Evolutionary conservation across 2,888 invertebrate species (phyloP).

Genomic region (Charanyca ferruginea): DNA sequence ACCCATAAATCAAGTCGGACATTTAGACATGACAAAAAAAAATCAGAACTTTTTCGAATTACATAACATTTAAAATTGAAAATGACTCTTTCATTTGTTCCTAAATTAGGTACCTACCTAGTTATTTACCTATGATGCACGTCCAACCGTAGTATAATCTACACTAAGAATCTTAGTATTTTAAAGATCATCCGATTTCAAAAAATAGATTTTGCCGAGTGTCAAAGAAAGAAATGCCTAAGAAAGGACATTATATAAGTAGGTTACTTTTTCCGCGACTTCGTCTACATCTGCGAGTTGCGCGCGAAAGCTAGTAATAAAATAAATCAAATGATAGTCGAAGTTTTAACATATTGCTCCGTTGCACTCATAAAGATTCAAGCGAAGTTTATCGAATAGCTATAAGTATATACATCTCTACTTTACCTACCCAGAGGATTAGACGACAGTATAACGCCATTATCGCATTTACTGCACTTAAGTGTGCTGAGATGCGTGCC

Average conservation of each 20-base stretch:
- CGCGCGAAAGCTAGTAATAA: no score
- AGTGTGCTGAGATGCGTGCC: conserved; percentile 95
- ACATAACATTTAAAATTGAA: not conserved
- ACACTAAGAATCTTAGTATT: no score
- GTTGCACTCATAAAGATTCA: not conserved
- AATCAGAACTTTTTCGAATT: conserved; percentile 7
- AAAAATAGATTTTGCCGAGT: no score
- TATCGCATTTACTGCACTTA: conserved; percentile 95
- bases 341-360: not conserved
- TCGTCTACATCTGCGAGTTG: no score
- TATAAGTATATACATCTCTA: not conserved
- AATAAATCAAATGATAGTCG: not conserved
- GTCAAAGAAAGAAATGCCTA: no score
- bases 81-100: not conserved
- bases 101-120: not conserved
- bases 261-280: no score
- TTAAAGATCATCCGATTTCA: no score
- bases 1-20: conserved; percentile 2
- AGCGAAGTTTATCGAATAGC: not conserved
- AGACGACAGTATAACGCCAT: conserved; percentile 92
- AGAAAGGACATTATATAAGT: no score
- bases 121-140: no score
- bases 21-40: conserved; percentile 2
- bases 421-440: conserved; percentile 92
- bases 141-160: no score